Evolutionary conservation across 1,140 invertebrate genomes (phyloP).

Genomic region (Apis florea): DNA sequence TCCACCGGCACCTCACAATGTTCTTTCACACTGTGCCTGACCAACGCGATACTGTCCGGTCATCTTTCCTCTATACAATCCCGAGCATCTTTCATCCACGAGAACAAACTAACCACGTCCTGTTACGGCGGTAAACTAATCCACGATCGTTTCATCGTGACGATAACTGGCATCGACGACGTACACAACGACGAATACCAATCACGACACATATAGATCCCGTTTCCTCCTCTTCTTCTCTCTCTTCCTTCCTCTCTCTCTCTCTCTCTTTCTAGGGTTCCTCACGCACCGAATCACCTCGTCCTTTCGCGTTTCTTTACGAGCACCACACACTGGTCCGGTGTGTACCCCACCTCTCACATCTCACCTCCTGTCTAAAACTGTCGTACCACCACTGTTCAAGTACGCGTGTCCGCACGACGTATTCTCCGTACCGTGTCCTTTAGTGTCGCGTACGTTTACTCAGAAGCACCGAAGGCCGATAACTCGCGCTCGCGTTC

Average conservation of each 20-base stretch:
- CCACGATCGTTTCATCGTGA: constrained; percentile 53
- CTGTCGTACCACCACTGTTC: constrained; percentile 43
- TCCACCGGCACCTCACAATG: constrained; percentile 40
- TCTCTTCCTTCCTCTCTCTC: too few species aligned
- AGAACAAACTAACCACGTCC: not conserved
- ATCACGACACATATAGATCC: constrained; percentile 24
- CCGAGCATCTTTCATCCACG: constrained; percentile 29
- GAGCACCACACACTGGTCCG: not conserved
- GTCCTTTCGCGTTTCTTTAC: constrained; percentile 31
- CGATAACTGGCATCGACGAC: constrained; percentile 7
- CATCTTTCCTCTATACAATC: constrained; percentile 19
- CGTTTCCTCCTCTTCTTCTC: not conserved
- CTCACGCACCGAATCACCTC: constrained; percentile 42
- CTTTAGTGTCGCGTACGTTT: constrained; percentile 40
- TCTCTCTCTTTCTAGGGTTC: not conserved
- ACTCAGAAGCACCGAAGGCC: constrained; percentile 18
- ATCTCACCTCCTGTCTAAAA: constrained; percentile 27
- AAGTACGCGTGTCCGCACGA: constrained; percentile 40
- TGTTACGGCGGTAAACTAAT: constrained; percentile 47
- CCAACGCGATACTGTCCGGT: constrained; percentile 20
- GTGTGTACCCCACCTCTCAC: not conserved
- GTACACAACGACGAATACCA: not conserved
- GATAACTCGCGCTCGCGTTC: constrained; percentile 34
- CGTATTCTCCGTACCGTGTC: constrained; percentile 56
- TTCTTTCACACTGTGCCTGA: constrained; percentile 37